Conservation (phyloP, 1,140 invertebrate species). For the Paraescarpia echinospica region DNA sequence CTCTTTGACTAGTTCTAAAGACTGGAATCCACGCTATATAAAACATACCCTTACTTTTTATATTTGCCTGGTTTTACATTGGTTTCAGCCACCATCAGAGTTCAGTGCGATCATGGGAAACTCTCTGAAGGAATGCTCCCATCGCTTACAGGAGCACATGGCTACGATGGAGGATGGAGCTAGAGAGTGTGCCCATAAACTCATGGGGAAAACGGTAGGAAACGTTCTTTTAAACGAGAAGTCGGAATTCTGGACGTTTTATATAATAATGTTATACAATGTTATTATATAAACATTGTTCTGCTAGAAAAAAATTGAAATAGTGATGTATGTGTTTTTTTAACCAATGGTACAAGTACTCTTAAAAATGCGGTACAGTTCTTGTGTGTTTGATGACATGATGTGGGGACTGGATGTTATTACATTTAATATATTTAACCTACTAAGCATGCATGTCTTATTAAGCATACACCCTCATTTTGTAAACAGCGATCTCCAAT, state of each 20-base stretch:
- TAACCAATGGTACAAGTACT: no score
- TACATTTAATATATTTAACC: no score
- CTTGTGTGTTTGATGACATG: no score
- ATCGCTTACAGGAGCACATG: conserved; percentile 44
- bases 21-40: no score
- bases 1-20: no score
- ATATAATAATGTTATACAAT: not conserved
- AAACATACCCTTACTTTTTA: no score
- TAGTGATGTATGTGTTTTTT: not conserved
- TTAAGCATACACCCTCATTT: no score
- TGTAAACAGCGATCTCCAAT: no score
- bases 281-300: conserved; percentile 11
- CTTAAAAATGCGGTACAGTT: no score
- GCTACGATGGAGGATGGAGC: conserved; percentile 48
- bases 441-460: no score
- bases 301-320: not conserved
- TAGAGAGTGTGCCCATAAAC: conserved; percentile 46
- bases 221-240: not conserved
- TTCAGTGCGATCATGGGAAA: conserved; percentile 45
- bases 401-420: no score
- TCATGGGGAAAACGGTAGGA: conserved; percentile 51
- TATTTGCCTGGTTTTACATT: not conserved
- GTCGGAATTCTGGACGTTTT: not conserved
- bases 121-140: conserved; percentile 40
- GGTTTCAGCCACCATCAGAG: conserved; percentile 45